A percentile compares a stretch with the other conserved stretches of the same genome.
phyloP scores from a whole-genome alignment of 2,797 vertebrate species.

The Hyperoplus lanceolatus region DNA sequence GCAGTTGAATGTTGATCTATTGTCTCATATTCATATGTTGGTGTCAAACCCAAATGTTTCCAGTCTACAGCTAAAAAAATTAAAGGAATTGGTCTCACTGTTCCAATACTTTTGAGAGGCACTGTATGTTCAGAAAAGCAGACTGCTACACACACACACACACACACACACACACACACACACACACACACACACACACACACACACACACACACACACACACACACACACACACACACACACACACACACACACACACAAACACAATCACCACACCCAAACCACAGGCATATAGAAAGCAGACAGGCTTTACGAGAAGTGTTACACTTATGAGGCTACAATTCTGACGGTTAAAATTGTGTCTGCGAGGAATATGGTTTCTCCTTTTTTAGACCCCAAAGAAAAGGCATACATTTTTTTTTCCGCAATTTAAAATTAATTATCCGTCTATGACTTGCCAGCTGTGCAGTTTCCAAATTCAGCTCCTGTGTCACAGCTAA shows the following conservation, averaged over 20 bases:
- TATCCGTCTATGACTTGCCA: not conserved
- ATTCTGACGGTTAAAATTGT: not conserved
- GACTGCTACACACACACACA: too few relatives aligned
- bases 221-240: too few relatives aligned
- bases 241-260: conserved; percentile 17
- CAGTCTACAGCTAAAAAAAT: too few relatives aligned
- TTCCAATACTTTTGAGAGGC: too few relatives aligned
- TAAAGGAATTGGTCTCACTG: too few relatives aligned
- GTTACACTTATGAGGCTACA: conserved; percentile 6
- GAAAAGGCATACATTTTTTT: not conserved
- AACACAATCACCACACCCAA: conserved; percentile 68
- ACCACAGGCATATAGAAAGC: conserved; percentile 47
- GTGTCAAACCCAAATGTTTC: too few relatives aligned
- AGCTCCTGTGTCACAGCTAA: not conserved
- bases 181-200: too few relatives aligned
- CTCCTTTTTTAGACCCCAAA: conserved; percentile 42
- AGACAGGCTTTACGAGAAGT: conserved; percentile 4
- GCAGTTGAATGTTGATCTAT: not conserved
- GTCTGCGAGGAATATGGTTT: conserved; percentile 22
- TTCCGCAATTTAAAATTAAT: conserved; percentile 44
- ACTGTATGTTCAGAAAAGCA: too few relatives aligned
- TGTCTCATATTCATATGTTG: too few relatives aligned
- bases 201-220: too few relatives aligned
- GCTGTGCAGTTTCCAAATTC: conserved; percentile 3
- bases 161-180: too few relatives aligned